Evolutionary conservation across 2,888 invertebrate species (phyloP).

Genomic region (Germaria angustata): DNA sequence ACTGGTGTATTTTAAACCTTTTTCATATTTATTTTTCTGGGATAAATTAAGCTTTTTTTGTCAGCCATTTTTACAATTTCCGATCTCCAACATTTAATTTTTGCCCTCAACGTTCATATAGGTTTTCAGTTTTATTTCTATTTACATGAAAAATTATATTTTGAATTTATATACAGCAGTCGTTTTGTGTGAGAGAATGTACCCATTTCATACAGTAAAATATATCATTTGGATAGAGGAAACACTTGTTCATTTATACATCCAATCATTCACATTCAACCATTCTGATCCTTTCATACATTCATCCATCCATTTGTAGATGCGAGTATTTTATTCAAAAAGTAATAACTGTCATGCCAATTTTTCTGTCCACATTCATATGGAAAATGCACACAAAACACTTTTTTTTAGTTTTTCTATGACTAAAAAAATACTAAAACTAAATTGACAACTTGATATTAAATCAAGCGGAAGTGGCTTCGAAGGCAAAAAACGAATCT

Average conservation of each 20-base stretch:
- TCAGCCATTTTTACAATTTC: background rate
- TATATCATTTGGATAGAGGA: background rate
- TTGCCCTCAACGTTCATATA: background rate
- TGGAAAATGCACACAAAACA: background rate
- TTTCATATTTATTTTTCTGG: background rate
- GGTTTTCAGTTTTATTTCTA: conserved; percentile 24
- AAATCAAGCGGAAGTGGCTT: background rate
- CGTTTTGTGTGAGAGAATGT: too few species aligned
- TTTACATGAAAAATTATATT: conserved; percentile 16
- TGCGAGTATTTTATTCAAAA: conserved; percentile 58
- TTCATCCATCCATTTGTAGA: conserved; percentile 25
- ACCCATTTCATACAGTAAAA: background rate
- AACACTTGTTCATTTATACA: background rate
- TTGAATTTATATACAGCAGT: too few species aligned
- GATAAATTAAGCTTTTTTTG: background rate
- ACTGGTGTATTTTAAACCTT: too few species aligned
- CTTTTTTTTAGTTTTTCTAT: background rate
- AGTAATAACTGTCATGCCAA: conserved; percentile 62
- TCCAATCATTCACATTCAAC: conserved; percentile 4
- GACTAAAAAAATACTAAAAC: conserved; percentile 32
- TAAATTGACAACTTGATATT: conserved; percentile 54
- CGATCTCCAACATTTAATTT: background rate
- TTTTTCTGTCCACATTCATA: conserved; percentile 40
- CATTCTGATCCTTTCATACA: conserved; percentile 1
- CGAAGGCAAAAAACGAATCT: background rate